These are phyloP conservation scores for Enteromius afrohamiltoni DNA, from an alignment of 2,797 vertebrate genomes.

Conservation along the genomic window DNA sequence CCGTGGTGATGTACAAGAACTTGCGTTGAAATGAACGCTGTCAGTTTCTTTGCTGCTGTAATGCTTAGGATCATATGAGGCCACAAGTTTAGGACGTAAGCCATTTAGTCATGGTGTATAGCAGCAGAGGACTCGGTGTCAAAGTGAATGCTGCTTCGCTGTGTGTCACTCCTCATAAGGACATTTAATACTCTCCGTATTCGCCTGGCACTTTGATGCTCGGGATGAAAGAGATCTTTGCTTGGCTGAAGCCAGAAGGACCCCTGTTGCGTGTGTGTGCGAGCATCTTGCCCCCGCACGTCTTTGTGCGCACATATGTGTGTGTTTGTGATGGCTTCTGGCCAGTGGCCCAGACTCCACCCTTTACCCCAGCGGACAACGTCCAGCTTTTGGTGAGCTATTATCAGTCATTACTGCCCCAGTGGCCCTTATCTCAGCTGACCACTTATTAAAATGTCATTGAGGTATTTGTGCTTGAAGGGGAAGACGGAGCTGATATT, in stretches of 20 bases:
- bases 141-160: constrained; percentile 31
- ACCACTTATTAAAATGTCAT: constrained; percentile 58
- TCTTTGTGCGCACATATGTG: constrained; percentile 52
- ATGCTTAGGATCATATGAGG: constrained; percentile 43
- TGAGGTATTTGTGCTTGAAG: constrained; percentile 48
- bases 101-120: constrained; percentile 59
- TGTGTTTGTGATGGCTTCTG: constrained; percentile 40
- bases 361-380: constrained; percentile 21
- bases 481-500: constrained; percentile 45
- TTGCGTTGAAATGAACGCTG: constrained; percentile 34
- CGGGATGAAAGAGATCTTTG: constrained; percentile 62
- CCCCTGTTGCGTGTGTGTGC: constrained; percentile 47
- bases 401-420: constrained; percentile 48
- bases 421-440: constrained; percentile 52
- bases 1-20: constrained; percentile 32
- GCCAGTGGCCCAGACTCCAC: constrained; percentile 23
- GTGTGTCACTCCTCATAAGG: constrained; percentile 57
- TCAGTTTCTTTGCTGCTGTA: constrained; percentile 41
- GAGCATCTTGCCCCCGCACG: constrained; percentile 13
- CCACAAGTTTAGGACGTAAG: constrained; percentile 57
- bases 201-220: constrained; percentile 59
- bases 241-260: constrained; percentile 54
- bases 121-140: constrained; percentile 30
- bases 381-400: constrained; percentile 49
- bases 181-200: constrained; percentile 62